Evolutionary conservation across 2,797 vertebrate genomes (phyloP).

Genomic region (Monodelphis domestica): DNA sequence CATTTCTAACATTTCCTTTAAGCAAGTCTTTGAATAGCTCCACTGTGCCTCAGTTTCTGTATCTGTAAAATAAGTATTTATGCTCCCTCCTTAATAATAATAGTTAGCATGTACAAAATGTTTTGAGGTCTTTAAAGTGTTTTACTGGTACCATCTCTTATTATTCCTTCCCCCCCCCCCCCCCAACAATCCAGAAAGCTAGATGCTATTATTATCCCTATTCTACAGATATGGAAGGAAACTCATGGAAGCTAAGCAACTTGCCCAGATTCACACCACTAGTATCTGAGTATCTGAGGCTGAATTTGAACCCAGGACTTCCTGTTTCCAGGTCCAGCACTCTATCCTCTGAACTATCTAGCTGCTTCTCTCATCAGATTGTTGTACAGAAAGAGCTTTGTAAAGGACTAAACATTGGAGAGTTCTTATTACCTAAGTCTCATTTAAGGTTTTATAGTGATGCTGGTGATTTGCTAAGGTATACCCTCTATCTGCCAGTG

Average conservation of each 20-base stretch:
- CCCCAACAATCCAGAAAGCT: not conserved
- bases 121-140: not conserved
- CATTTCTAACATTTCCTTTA: too few species aligned
- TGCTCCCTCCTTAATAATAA: not conserved
- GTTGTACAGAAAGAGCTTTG: not conserved
- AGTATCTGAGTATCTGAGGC: not conserved
- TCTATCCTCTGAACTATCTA: not conserved
- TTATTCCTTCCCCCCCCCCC: accelerated
- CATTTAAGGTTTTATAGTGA: not conserved
- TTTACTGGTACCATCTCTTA: not conserved
- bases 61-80: not conserved
- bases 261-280: not conserved
- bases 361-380: not conserved
- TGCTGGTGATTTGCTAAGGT: not conserved
- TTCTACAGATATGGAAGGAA: not conserved
- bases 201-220: not conserved
- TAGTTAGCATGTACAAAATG: not conserved
- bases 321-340: not conserved
- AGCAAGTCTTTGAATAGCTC: too few species aligned
- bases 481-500: not conserved
- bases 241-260: not conserved
- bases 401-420: not conserved
- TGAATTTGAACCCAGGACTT: not conserved
- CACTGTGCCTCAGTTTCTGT: not conserved
- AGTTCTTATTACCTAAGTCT: not conserved